Conservation (phyloP, 2,888 invertebrate genomes). For the Mongoloraphidia duomilia region DNA sequence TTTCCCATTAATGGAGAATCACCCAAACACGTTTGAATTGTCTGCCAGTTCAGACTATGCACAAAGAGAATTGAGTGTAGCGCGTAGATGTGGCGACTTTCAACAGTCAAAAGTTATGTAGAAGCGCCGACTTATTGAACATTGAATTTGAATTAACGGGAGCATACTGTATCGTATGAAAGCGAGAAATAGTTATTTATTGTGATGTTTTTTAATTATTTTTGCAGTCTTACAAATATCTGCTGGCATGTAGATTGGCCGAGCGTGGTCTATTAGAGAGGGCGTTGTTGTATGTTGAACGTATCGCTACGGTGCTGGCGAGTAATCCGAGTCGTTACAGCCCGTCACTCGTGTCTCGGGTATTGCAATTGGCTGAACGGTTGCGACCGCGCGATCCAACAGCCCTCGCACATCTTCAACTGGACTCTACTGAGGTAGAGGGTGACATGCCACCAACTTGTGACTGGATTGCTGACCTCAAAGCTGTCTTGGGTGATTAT, state of each 20-base stretch:
- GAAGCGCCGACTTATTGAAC: too few species aligned
- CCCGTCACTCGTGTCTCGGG: constrained; percentile 35
- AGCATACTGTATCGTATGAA: too few species aligned
- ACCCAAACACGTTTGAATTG: too few species aligned
- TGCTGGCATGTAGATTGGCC: constrained; percentile 62
- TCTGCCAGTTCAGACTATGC: too few species aligned
- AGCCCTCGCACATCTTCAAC: constrained; percentile 22
- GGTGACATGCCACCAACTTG: constrained; percentile 31
- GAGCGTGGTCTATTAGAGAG: constrained; percentile 67
- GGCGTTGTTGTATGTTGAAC: constrained; percentile 73
- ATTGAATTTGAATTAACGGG: too few species aligned
- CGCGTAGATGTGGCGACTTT: too few species aligned
- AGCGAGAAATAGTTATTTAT: too few species aligned
- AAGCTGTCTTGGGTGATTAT: constrained; percentile 29
- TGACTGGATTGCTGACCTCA: constrained; percentile 41
- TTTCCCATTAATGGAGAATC: too few species aligned
- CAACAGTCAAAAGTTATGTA: too few species aligned
- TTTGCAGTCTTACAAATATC: constrained; percentile 66
- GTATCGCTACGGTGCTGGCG: constrained; percentile 52
- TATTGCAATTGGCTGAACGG: constrained; percentile 31
- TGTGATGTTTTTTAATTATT: constrained; percentile 5
- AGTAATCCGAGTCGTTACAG: constrained; percentile 38
- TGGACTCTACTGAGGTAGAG: constrained; percentile 22
- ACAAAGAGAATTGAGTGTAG: too few species aligned
- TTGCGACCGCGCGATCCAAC: constrained; percentile 28